Percentiles rank a stretch among this genome's conserved stretches.
Evolutionary conservation across 2,888 invertebrate genomes (phyloP).

Genomic region (Caprella mutica): DNA sequence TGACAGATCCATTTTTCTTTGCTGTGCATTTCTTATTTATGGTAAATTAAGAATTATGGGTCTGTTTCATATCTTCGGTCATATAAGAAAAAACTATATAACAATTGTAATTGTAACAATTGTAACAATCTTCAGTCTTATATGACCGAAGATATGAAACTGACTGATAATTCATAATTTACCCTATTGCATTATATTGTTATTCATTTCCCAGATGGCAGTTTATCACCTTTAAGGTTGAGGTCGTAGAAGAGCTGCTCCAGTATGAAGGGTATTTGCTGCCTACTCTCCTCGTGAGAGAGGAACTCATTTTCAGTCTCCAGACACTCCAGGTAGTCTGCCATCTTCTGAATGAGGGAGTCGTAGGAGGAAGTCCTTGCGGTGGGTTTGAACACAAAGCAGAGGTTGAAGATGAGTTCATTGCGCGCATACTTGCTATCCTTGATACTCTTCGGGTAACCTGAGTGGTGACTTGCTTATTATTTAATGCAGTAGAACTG

Average conservation of each 20-base stretch:
- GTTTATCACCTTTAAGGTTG: slow-evolving; percentile 64
- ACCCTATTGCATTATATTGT: too few relatives aligned
- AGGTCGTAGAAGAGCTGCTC: slow-evolving; percentile 65
- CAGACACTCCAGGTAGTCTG: slow-evolving; percentile 76
- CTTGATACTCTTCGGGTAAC: slow-evolving; percentile 70
- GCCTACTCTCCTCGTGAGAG: slow-evolving; percentile 56
- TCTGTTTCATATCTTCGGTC: too few relatives aligned
- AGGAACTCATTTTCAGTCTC: slow-evolving; percentile 77
- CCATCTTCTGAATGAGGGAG: slow-evolving; percentile 82
- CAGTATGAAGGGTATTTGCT: slow-evolving; percentile 60
- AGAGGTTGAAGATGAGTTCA: slow-evolving; percentile 88
- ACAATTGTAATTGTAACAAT: too few relatives aligned
- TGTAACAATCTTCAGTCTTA: too few relatives aligned
- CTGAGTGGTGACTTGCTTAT: too few relatives aligned
- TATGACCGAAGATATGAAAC: too few relatives aligned
- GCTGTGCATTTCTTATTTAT: too few relatives aligned
- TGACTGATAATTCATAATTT: too few relatives aligned
- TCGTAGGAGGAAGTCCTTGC: slow-evolving; percentile 86
- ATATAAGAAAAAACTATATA: too few relatives aligned
- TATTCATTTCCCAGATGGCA: too few relatives aligned
- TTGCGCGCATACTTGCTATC: slow-evolving; percentile 80
- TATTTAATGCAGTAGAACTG: slow-evolving; percentile 41
- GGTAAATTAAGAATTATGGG: too few relatives aligned
- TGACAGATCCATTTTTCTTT: too few relatives aligned
- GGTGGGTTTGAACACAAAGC: slow-evolving; percentile 83